Evolutionary conservation across 2,888 invertebrate genomes (phyloP).

Genomic region (Galerucella calmariensis): DNA sequence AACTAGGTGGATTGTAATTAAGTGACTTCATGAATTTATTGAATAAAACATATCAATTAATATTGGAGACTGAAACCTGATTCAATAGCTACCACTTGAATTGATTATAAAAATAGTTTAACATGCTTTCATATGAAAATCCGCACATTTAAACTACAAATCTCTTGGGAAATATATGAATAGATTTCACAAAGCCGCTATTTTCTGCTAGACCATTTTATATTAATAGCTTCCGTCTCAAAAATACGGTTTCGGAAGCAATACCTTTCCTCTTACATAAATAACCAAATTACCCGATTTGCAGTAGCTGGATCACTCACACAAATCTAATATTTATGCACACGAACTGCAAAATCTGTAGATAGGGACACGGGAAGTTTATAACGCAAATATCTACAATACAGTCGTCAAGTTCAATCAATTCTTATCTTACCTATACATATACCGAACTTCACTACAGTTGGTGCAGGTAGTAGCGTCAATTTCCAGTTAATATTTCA

Average conservation of each 20-base stretch:
- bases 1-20: slow-evolving; percentile 11
- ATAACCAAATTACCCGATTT: slow-evolving; percentile 16
- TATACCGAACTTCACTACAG: too few relatives aligned
- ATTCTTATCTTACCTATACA: too few relatives aligned
- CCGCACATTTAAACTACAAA: background rate
- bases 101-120: background rate
- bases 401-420: slow-evolving; percentile 10
- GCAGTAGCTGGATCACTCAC: slow-evolving; percentile 1
- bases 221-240: slow-evolving; percentile 9
- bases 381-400: slow-evolving; percentile 10
- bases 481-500: too few relatives aligned
- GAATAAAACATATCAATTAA: too few relatives aligned
- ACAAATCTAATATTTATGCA: slow-evolving; percentile 16
- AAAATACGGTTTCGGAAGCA: slow-evolving; percentile 8
- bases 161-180: slow-evolving; percentile 9
- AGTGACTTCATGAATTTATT: background rate
- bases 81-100: background rate
- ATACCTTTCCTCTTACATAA: slow-evolving; percentile 16
- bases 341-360: slow-evolving; percentile 1
- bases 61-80: background rate
- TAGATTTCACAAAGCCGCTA: background rate
- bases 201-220: slow-evolving; percentile 6
- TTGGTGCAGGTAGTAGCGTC: too few relatives aligned
- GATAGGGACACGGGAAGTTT: slow-evolving; percentile 1
- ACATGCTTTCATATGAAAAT: background rate